Evolutionary conservation across 2,113 vertebrate species (phyloP).

Genomic region (Phylloscopus whistleri): DNA sequence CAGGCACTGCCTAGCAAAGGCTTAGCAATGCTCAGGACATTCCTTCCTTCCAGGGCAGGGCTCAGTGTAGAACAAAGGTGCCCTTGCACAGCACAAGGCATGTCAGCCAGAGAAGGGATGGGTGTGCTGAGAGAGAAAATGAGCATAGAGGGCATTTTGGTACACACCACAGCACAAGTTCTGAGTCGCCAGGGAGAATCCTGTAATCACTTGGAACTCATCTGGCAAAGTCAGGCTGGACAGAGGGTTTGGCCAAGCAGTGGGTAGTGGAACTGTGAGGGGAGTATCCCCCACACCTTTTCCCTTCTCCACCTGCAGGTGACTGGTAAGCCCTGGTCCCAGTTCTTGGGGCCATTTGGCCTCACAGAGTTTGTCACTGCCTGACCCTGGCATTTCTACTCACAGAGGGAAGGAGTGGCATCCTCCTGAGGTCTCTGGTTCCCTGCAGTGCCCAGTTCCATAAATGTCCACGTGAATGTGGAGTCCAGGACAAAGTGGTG

Average conservation of each 20-base stretch:
- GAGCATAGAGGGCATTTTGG: neutral
- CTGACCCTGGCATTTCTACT: rapidly evolving
- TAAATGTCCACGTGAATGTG: neutral
- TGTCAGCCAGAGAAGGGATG: neutral
- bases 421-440: neutral
- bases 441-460: neutral
- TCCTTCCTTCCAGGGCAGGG: neutral
- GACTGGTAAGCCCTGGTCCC: neutral
- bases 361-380: neutral
- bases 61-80: neutral
- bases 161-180: neutral
- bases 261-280: neutral
- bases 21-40: neutral
- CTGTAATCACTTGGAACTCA: rapidly evolving
- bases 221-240: too few species aligned
- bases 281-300: neutral
- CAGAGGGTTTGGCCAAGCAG: too few species aligned
- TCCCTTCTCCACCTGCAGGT: neutral
- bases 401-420: neutral
- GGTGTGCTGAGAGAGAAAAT: neutral
- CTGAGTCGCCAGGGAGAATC: too few species aligned
- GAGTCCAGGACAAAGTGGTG: neutral
- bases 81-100: neutral
- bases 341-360: neutral
- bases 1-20: neutral